Base-by-base conservation (phyloP, 1,140 invertebrate genomes). In the Paracyclopina nana region DNA sequence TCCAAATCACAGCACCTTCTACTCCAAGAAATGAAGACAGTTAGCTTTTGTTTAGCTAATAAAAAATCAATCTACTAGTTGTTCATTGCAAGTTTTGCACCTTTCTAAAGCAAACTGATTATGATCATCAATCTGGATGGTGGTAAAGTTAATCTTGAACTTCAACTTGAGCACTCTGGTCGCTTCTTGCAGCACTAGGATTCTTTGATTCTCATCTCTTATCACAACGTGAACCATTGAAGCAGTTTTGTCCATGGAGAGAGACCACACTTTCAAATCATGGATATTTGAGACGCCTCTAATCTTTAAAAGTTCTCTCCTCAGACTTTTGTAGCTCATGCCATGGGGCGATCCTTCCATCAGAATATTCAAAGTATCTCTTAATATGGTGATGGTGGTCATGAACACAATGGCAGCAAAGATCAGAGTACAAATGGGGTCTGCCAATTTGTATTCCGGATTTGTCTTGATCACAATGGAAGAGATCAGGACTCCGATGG, bases 371-470 rank as follows among this genome's bases (percentile, higher is more conserved):
- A 82, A 57, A 1, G 81, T 76, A 62, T 90, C 83, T 28, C 70
- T 66, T 26, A 85, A 70, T 20, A 90, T 76, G 44, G 69, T 70
- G 46, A 79, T 63, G 0, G 83, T 88, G 18, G 83, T 86, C 57
- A 74, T 66, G 54, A 90, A 69, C 24, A 90, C 83, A 54, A 91
- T 69, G 11, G 82, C 62, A 18, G 82, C 83, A 70, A 88, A 91
- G 38, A 87, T 59, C 56, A 90, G 75, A 31, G 85, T 90, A 69
- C 85, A 90, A 55, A 90, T 74, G 8, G 85, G 84, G 69, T 91
- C 85, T 34, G 78, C 80, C 43, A 85, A 65, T 61, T 82, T 78
- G 51, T 72, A 27, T 46, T 55, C 52, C 57, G 70, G 70, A 59
- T 63, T 65, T 55, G 67, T 63, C 46, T 69, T 68, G 43, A 74